Conservation (phyloP, 2,113 vertebrate species). For the Morone chrysops region DNA sequence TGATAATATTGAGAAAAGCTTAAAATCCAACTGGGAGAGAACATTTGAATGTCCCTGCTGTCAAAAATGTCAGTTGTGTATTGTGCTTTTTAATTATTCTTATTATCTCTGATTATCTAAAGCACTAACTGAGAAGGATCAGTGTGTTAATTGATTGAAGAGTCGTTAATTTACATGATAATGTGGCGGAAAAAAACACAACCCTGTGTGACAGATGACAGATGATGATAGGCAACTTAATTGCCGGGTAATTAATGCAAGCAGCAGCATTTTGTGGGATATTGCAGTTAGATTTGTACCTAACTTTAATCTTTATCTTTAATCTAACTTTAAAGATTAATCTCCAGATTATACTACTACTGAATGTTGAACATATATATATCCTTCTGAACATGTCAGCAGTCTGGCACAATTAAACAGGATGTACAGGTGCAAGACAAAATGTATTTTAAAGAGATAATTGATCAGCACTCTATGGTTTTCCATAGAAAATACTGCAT, state of each 20-base stretch:
- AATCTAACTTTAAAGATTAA: no score
- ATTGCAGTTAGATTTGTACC: conserved; percentile 20
- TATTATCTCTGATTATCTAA: conserved; percentile 76
- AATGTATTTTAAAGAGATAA: neutral
- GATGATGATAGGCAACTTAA: conserved; percentile 79
- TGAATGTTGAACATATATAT: neutral
- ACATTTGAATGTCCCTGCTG: conserved; percentile 41
- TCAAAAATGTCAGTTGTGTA: conserved; percentile 49
- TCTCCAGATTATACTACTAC: neutral
- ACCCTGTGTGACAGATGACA: conserved; percentile 74
- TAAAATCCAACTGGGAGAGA: conserved; percentile 12
- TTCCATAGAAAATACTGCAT: neutral
- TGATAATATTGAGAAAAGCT: conserved; percentile 26
- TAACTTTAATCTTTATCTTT: no score
- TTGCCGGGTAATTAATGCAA: conserved; percentile 68
- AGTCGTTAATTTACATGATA: conserved; percentile 79
- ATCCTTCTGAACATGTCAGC: neutral
- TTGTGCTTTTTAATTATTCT: conserved; percentile 57
- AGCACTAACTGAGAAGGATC: conserved; percentile 76
- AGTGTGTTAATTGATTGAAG: conserved; percentile 81
- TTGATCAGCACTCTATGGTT: neutral
- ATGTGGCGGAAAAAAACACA: conserved; percentile 70
- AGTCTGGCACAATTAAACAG: neutral
- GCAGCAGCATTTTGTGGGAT: conserved; percentile 35
- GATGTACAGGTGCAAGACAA: neutral